Evolutionary conservation across 2,888 invertebrate genomes (phyloP).

Genomic region (Ophion ellenae): DNA sequence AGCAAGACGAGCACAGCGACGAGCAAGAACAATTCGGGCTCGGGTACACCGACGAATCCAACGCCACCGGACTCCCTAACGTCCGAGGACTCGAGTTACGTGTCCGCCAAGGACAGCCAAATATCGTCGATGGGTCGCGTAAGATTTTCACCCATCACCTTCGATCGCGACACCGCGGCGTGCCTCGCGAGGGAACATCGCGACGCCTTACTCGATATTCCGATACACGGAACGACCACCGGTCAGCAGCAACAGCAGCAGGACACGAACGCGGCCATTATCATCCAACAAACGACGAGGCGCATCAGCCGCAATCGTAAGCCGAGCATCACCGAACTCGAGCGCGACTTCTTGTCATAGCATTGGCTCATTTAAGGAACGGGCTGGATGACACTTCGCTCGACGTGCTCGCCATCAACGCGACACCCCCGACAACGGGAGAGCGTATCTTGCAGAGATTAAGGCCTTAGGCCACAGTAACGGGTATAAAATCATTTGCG

Average conservation of each 20-base stretch:
- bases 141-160: constrained; percentile 81
- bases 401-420: not conserved
- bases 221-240: constrained; percentile 80
- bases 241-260: constrained; percentile 79
- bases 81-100: constrained; percentile 95
- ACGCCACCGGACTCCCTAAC: constrained; percentile 94
- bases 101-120: constrained; percentile 92
- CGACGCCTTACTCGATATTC: constrained; percentile 86
- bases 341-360: constrained; percentile 86
- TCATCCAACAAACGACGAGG: not conserved
- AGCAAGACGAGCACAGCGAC: constrained; percentile 83
- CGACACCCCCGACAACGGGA: not conserved
- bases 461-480: too few species aligned
- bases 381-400: not conserved
- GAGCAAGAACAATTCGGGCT: constrained; percentile 87
- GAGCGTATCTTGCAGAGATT: constrained; percentile 12
- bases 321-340: constrained; percentile 85
- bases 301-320: constrained; percentile 82
- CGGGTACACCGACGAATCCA: constrained; percentile 91
- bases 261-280: constrained; percentile 84
- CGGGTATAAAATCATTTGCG: too few species aligned
- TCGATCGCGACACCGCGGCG: constrained; percentile 76
- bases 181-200: constrained; percentile 71
- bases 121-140: constrained; percentile 79
- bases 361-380: constrained; percentile 82